A percentile compares a stretch with the other conserved stretches of the same genome.
These are phyloP conservation scores for Chromoteleia sp. DNA, from an alignment of 2,888 invertebrate genomes.

Conservation along the genomic window DNA sequence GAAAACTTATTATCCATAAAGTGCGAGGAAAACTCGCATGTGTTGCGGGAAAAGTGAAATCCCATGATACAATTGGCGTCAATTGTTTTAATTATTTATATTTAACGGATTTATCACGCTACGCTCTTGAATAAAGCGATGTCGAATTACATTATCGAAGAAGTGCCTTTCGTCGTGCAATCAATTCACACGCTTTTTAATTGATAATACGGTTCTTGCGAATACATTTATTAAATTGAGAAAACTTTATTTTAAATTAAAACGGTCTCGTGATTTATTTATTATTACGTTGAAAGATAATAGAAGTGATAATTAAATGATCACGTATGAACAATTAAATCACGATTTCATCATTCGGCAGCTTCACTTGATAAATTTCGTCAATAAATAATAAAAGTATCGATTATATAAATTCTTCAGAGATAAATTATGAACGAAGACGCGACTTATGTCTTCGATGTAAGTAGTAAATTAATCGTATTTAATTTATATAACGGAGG, in stretches of 20 bases:
- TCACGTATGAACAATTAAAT: no score
- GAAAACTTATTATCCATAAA: conserved; percentile 25
- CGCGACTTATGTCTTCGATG: conserved; percentile 19
- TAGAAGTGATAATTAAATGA: no score
- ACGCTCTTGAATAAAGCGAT: conserved; percentile 35
- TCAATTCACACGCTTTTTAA: conserved; percentile 5
- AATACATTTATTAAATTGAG: no score
- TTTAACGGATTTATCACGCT: conserved; percentile 56
- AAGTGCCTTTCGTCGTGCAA: conserved; percentile 22
- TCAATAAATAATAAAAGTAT: no score
- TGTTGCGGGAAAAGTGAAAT: conserved; percentile 60
- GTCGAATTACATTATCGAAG: conserved; percentile 33
- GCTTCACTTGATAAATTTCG: no score
- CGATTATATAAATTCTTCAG: conserved; percentile 3
- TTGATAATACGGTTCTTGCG: no score
- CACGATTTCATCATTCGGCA: no score
- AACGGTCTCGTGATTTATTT: no score
- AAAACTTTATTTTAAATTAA: no score
- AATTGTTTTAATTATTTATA: conserved; percentile 68
- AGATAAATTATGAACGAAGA: conserved; percentile 19
- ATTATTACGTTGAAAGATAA: no score
- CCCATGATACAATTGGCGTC: conserved; percentile 40
- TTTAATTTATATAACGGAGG: conserved; percentile 28
- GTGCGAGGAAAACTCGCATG: conserved; percentile 59
- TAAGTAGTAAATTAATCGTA: conserved; percentile 25